phyloP scores from a whole-genome alignment of 2,888 invertebrate genomes.

The Malthinus seriepunctatus region DNA sequence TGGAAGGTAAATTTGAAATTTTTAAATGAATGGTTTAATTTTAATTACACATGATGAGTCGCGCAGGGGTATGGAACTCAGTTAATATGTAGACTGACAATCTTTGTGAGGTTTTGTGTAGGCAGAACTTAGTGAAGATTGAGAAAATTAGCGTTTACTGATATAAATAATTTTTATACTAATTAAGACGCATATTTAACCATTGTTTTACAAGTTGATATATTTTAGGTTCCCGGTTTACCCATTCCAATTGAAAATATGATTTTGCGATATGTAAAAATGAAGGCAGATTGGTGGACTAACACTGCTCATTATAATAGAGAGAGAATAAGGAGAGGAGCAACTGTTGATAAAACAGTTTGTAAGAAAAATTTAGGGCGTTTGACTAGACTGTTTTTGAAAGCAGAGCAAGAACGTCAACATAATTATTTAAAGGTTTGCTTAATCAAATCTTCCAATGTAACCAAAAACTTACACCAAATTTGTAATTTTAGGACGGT shows the following conservation, averaged over 20 bases:
- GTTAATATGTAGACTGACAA: conserved; percentile 25
- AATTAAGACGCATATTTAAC: not conserved
- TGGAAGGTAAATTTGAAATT: conserved; percentile 79
- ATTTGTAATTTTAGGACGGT: conserved; percentile 73
- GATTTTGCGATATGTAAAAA: conserved; percentile 99
- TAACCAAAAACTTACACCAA: too few relatives aligned
- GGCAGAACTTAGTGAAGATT: conserved; percentile 15
- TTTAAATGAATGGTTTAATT: not conserved
- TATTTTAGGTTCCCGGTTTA: conserved; percentile 83
- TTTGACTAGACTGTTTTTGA: conserved; percentile 94
- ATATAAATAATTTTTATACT: not conserved
- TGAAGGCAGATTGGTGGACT: conserved; percentile 99
- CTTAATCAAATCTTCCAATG: not conserved
- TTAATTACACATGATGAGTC: conserved; percentile 38
- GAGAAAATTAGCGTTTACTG: conserved; percentile 26
- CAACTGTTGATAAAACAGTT: conserved; percentile 99
- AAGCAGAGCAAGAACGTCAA: conserved; percentile 98
- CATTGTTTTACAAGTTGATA: not conserved
- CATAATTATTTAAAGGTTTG: conserved; percentile 96
- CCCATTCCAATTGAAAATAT: conserved; percentile 99
- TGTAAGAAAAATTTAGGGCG: conserved; percentile 99
- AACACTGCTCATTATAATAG: conserved; percentile 99
- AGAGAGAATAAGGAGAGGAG: conserved; percentile 97
- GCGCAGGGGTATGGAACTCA: conserved; percentile 42
- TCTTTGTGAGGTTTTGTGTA: conserved; percentile 20